Evolutionary conservation across 2,113 vertebrate genomes (phyloP).

Genomic region (Istiophorus platypterus): DNA sequence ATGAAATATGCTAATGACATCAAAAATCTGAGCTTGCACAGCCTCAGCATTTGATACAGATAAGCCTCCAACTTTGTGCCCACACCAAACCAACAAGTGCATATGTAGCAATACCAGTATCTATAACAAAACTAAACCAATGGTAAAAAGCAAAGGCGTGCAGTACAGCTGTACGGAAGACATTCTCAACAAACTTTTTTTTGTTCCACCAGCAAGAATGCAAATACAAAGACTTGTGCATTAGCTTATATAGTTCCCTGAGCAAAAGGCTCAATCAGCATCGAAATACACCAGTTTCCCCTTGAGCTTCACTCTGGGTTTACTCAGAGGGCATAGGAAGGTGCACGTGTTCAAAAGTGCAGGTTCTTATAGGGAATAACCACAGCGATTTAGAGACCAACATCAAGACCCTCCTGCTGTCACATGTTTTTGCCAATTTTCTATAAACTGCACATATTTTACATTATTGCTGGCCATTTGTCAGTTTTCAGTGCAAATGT

Average conservation of each 20-base stretch:
- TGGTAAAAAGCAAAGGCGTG: background rate
- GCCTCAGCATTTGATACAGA: slow-evolving; percentile 7
- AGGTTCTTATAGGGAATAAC: background rate
- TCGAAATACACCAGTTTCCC: slow-evolving; percentile 15
- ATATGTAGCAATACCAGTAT: background rate
- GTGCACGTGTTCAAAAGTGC: background rate
- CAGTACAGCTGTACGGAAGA: slow-evolving; percentile 51
- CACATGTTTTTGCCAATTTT: background rate
- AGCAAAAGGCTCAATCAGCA: slow-evolving; percentile 58
- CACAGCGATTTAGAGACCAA: background rate
- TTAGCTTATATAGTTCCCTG: slow-evolving; percentile 62
- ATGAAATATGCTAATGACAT: background rate
- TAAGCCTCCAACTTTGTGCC: background rate
- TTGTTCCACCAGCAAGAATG: slow-evolving; percentile 11
- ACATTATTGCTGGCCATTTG: background rate
- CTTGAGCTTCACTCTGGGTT: slow-evolving; percentile 12
- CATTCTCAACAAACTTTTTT: slow-evolving; percentile 1
- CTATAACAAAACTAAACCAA: background rate
- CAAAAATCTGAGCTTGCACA: background rate
- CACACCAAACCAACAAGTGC: background rate
- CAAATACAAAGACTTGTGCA: slow-evolving; percentile 41
- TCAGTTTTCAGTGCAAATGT: background rate
- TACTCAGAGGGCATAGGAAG: slow-evolving; percentile 16
- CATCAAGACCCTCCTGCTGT: background rate
- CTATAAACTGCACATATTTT: background rate